Percentiles rank a stretch among this genome's conserved stretches.
These are phyloP conservation scores for Sternotherus odoratus DNA, from an alignment of 2,797 vertebrate species.

Conservation along the genomic window DNA sequence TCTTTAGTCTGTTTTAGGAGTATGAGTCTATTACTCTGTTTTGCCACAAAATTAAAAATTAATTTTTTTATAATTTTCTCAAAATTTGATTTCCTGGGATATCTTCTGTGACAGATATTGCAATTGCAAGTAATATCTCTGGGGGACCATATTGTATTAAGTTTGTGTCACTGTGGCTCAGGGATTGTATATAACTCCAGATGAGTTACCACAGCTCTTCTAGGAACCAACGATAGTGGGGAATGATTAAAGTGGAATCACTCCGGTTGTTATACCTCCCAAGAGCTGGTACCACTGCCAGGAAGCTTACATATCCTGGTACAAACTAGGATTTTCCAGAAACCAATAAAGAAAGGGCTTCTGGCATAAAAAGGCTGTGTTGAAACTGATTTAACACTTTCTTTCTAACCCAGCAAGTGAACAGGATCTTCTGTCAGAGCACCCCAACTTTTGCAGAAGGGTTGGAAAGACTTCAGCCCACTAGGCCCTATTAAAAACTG, in stretches of 20 bases:
- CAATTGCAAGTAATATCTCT: neutral
- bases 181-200: neutral
- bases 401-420: neutral
- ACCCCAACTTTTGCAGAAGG: neutral
- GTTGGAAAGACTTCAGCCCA: neutral
- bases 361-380: neutral
- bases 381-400: neutral
- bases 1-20: slow-evolving; percentile 6
- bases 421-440: neutral
- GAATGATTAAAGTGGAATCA: neutral
- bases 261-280: neutral
- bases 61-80: slow-evolving; percentile 26
- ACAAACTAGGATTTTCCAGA: neutral
- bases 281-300: neutral
- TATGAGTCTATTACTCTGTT: slow-evolving; percentile 13
- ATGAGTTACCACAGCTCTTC: neutral
- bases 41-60: slow-evolving; percentile 30
- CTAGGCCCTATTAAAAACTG: neutral
- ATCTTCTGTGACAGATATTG: neutral
- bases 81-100: slow-evolving; percentile 56
- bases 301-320: neutral
- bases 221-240: neutral
- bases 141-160: neutral
- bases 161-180: neutral
- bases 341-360: neutral